A percentile compares a stretch with the other conserved stretches of the same genome.
phyloP scores from a whole-genome alignment of 2,797 vertebrate species.

The Danio albolineatus region DNA sequence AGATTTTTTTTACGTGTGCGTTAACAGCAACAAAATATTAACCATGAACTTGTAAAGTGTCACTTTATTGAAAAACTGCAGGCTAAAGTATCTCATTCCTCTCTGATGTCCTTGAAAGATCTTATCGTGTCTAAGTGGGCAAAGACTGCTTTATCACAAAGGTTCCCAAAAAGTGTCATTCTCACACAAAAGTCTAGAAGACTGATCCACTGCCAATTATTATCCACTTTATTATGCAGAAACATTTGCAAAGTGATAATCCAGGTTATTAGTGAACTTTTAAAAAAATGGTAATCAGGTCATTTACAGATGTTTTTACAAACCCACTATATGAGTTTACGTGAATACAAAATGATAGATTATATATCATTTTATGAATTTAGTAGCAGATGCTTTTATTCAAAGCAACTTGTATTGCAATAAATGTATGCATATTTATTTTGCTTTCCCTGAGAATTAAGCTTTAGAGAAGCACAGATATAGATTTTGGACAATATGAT shows the following conservation, averaged over 20 bases:
- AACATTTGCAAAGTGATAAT: background rate
- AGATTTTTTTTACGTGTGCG: background rate
- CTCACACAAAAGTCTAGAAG: no score
- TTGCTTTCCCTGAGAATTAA: no score
- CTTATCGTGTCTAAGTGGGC: background rate
- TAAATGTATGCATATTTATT: no score
- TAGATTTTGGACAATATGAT: no score
- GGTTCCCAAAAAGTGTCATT: background rate
- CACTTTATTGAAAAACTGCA: background rate
- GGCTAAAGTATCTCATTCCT: background rate
- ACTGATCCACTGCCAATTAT: background rate
- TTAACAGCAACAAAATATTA: background rate
- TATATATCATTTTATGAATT: no score
- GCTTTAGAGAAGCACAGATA: no score
- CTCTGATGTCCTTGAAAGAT: background rate
- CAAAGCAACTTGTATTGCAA: no score
- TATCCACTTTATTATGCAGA: background rate
- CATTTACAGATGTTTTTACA: no score
- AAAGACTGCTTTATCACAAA: background rate
- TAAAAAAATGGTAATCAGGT: no score
- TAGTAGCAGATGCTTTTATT: no score
- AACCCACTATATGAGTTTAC: no score
- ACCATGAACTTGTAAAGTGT: conserved; percentile 1
- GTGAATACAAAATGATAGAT: no score
- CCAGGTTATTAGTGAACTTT: background rate